A percentile compares a stretch with the other conserved stretches of the same genome.
These are phyloP conservation scores for Galeopsomyia nigrocyanea DNA, from an alignment of 2,888 invertebrate species.

Conservation along the genomic window DNA sequence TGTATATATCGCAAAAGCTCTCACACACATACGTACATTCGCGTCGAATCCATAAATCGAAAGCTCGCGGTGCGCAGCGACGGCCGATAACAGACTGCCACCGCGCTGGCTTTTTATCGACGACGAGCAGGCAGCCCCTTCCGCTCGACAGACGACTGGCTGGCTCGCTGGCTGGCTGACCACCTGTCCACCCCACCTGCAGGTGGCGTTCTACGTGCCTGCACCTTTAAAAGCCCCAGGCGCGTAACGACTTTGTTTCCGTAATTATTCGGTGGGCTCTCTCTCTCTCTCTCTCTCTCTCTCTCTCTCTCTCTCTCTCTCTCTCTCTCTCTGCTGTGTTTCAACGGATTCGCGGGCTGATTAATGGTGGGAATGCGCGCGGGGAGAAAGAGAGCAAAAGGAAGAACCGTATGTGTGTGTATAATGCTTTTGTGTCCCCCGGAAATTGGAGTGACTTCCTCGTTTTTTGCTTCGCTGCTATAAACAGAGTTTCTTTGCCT, in stretches of 20 bases:
- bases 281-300: background rate
- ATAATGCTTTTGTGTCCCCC: background rate
- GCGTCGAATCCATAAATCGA: too few species aligned
- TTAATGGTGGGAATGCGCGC: slow-evolving; percentile 21
- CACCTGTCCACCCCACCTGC: slow-evolving; percentile 29
- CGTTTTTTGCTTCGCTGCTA: background rate
- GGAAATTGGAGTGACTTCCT: slow-evolving; percentile 40
- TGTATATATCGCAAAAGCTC: too few species aligned
- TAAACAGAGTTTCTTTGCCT: too few species aligned
- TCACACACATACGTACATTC: too few species aligned
- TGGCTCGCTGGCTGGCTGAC: background rate
- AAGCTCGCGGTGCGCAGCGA: too few species aligned
- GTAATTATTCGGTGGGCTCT: background rate
- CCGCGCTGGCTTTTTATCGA: slow-evolving; percentile 21
- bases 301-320: background rate
- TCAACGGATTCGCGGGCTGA: slow-evolving; percentile 10
- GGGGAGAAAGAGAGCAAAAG: background rate
- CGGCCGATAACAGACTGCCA: slow-evolving; percentile 20
- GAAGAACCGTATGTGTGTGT: background rate
- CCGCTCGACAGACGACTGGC: background rate
- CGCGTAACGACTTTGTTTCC: slow-evolving; percentile 23
- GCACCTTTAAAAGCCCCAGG: slow-evolving; percentile 24
- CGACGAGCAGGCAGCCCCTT: slow-evolving; percentile 3
- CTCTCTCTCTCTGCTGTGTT: background rate
- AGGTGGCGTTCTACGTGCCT: slow-evolving; percentile 42